Evolutionary conservation across 2,888 invertebrate species (phyloP).

Genomic region (Mesochorus sp.): DNA sequence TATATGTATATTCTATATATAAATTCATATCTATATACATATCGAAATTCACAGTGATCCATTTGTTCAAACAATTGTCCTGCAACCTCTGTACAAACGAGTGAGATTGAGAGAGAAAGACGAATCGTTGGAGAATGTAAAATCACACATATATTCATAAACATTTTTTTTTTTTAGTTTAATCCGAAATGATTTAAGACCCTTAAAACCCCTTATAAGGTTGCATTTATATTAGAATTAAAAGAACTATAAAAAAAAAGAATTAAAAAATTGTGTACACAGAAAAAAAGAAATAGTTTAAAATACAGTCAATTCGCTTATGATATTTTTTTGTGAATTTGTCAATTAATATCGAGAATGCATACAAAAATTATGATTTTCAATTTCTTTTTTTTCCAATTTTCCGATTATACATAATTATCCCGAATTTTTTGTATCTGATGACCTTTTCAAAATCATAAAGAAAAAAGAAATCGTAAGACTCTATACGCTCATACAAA

Average conservation of each 20-base stretch:
- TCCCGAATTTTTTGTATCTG: too few species aligned
- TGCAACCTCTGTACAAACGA: not conserved
- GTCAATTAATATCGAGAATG: too few species aligned
- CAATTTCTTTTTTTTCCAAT: too few species aligned
- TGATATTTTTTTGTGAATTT: too few species aligned
- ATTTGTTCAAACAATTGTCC: conserved; percentile 4
- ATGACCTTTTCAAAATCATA: too few species aligned
- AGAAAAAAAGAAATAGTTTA: too few species aligned
- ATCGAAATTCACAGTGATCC: not conserved
- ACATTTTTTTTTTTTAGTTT: not conserved
- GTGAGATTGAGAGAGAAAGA: not conserved
- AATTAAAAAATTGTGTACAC: conserved; percentile 22
- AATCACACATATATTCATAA: conserved; percentile 1
- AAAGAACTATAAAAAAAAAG: conserved; percentile 34
- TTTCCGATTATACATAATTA: too few species aligned
- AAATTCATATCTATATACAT: not conserved
- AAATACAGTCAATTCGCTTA: too few species aligned
- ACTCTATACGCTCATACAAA: too few species aligned
- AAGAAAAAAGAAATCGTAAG: too few species aligned
- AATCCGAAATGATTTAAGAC: conserved; percentile 41
- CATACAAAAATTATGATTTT: too few species aligned
- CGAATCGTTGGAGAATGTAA: not conserved
- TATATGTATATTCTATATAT: too few species aligned
- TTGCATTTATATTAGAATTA: not conserved
- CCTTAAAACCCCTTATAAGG: conserved; percentile 11